Evolutionary conservation across 2,888 invertebrate species (phyloP).

Genomic region (Embidobia sp.): DNA sequence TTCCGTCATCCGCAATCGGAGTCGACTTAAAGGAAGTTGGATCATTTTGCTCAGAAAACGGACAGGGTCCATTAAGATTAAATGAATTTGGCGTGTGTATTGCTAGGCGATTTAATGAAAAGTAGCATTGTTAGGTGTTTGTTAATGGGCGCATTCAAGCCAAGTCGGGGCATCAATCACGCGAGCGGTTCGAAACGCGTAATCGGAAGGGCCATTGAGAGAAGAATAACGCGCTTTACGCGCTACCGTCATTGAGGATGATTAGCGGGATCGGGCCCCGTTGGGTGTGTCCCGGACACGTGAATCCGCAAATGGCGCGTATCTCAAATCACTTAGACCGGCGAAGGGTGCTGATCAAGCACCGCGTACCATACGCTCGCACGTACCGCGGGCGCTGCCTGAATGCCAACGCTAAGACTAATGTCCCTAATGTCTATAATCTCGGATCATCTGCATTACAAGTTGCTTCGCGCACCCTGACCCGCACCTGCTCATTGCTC

Average conservation of each 20-base stretch:
- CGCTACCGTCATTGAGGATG: slow-evolving; percentile 51
- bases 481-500: slow-evolving; percentile 38
- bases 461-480: slow-evolving; percentile 49
- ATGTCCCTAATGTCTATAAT: slow-evolving; percentile 80
- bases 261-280: slow-evolving; percentile 40
- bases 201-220: slow-evolving; percentile 39
- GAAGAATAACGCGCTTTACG: slow-evolving; percentile 54
- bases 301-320: slow-evolving; percentile 69
- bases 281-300: slow-evolving; percentile 55
- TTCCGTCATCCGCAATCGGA: no score
- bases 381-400: slow-evolving; percentile 58
- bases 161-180: slow-evolving; percentile 29
- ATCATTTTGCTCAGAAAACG: no score
- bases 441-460: slow-evolving; percentile 77
- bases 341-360: slow-evolving; percentile 59
- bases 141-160: slow-evolving; percentile 23
- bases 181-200: slow-evolving; percentile 26
- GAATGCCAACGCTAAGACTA: slow-evolving; percentile 72
- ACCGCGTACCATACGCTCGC: slow-evolving; percentile 41
- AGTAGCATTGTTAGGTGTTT: no score
- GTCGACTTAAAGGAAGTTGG: no score
- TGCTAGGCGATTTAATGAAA: no score
- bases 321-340: slow-evolving; percentile 71
- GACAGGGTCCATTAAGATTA: no score
- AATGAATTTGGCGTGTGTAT: no score